A percentile compares a stretch with the other conserved stretches of the same genome.
Evolutionary conservation across 2,113 vertebrate genomes (phyloP).

Genomic region (Onychorhynchus coronatus): DNA sequence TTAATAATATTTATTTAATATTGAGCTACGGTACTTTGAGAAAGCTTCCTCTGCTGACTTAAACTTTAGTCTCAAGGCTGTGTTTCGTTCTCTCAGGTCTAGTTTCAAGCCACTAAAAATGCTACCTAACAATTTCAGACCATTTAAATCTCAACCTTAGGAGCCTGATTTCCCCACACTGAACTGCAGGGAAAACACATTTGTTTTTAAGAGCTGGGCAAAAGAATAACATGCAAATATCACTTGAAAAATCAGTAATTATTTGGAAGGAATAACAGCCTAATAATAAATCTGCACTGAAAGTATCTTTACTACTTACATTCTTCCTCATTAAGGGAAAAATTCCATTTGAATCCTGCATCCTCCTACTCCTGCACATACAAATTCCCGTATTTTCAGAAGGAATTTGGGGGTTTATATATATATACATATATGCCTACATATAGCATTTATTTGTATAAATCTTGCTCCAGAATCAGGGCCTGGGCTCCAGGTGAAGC

Average conservation of each 20-base stretch:
- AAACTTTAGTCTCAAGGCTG: background rate
- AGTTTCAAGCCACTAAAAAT: background rate
- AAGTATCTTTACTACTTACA: background rate
- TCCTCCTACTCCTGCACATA: background rate
- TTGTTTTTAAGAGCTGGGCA: background rate
- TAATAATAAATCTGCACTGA: background rate
- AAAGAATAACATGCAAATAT: background rate
- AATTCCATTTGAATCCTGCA: background rate
- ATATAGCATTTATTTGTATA: background rate
- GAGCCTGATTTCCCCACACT: background rate
- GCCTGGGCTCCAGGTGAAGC: background rate
- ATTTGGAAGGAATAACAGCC: background rate
- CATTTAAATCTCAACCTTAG: background rate
- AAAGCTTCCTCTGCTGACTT: background rate
- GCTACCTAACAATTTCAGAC: background rate
- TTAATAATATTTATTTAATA: background rate
- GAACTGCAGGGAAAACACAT: background rate
- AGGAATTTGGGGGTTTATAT: too few species aligned
- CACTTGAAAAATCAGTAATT: background rate
- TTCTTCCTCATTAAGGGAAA: background rate
- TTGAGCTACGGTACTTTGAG: background rate
- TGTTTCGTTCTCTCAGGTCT: background rate
- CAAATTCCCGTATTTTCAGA: background rate
- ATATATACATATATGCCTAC: too few species aligned
- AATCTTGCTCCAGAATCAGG: background rate